These are phyloP conservation scores for Ophioninae sp. DNA, from an alignment of 2,888 invertebrate species.

Conservation along the genomic window DNA sequence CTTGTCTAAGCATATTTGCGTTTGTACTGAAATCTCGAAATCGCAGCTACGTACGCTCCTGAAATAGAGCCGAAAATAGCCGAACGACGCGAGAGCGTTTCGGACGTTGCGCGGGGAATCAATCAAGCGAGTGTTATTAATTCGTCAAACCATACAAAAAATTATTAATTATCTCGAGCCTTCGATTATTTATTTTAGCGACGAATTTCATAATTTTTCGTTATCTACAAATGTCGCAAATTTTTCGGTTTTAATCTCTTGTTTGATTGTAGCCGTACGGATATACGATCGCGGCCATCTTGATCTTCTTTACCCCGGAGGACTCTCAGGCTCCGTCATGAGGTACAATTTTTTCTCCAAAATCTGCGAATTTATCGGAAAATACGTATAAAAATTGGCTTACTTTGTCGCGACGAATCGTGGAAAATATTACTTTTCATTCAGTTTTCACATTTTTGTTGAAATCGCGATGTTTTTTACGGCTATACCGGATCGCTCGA, in stretches of 20 bases:
- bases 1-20: background rate
- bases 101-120: constrained; percentile 55
- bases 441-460: constrained; percentile 5
- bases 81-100: constrained; percentile 40
- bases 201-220: background rate
- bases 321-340: constrained; percentile 70
- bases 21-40: background rate
- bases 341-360: constrained; percentile 68
- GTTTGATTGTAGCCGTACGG: constrained; percentile 65
- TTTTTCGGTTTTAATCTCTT: constrained; percentile 18
- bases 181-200: constrained; percentile 22
- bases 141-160: background rate
- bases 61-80: constrained; percentile 42
- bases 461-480: constrained; percentile 20
- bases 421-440: constrained; percentile 18
- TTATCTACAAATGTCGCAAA: background rate
- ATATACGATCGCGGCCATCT: constrained; percentile 70
- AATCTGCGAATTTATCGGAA: constrained; percentile 45
- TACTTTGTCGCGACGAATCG: background rate
- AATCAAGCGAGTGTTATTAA: constrained; percentile 41
- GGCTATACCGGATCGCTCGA: constrained; percentile 16
- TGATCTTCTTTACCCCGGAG: constrained; percentile 70
- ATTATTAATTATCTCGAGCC: background rate
- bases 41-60: constrained; percentile 32
- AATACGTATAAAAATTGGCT: constrained; percentile 39